Base-by-base conservation (phyloP, 1,140 invertebrate species). In the Nilaparvata lugens region DNA sequence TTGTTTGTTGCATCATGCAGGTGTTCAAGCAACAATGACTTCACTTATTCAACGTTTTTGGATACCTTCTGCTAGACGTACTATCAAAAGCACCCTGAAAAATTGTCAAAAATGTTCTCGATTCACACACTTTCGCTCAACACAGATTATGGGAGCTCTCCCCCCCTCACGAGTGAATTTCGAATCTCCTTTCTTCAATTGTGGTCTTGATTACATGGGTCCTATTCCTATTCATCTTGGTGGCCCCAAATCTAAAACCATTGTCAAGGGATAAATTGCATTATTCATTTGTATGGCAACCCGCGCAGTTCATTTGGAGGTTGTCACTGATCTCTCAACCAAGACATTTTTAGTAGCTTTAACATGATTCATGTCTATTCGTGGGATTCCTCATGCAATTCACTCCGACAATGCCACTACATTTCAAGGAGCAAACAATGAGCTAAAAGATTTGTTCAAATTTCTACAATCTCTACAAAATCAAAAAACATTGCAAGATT, bases 281-380 rank as follows among this genome's bases (percentile, higher is more conserved):
- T 19, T 76, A 0, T 74, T 75, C 55, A 60, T 73, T 2, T 76
- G 73, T 66, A 56, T 72, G 21, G 45, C 65, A 0, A 68, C 68
- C 0, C 67, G 68, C 21, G 72, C 73, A 1, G 58, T 75, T 1
- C 73, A 75, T 63, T 56, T 74, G 19, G 73, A 76, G 54, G 56
- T 72, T 1, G 68, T 74, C 0, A 52, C 19, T 23, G 66, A 69
- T 58, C 52, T 75, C 3, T 62, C 56, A 7, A 70, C 70, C 2
- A 65, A 67, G 6, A 59, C 43, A 18, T 73, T 70, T 58, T 21
- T 74, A 9, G 53, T 56, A 14, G 66, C 65, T 9, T 56, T 72
- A 2, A 57, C 60, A 35, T 19, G 69, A 16, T 72, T 74, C 52
- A 64, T 71, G 11, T 51, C 65, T 1, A 48, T 69, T 52, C 52